Evolutionary conservation across 2,113 vertebrate species (phyloP).

Genomic region (Morone chrysops): DNA sequence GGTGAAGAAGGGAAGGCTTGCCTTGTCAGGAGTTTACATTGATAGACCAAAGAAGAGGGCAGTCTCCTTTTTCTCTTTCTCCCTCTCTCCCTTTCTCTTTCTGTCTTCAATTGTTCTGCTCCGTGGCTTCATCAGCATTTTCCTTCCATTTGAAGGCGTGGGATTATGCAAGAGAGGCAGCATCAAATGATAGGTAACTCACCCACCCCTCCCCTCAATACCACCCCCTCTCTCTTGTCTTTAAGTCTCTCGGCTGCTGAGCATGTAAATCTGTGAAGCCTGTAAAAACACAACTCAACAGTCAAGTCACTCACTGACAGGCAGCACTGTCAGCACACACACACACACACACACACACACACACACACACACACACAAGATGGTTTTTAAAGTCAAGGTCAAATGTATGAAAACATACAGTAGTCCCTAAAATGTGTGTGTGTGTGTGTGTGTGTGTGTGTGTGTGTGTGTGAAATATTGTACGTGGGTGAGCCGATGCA

Average conservation of each 20-base stretch:
- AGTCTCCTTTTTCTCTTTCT: slow-evolving; percentile 38
- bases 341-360: not conserved
- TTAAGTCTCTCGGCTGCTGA: slow-evolving; percentile 79
- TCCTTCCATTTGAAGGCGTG: slow-evolving; percentile 69
- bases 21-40: slow-evolving; percentile 81
- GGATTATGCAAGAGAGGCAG: slow-evolving; percentile 81
- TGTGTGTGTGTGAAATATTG: slow-evolving; percentile 13
- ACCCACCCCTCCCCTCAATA: slow-evolving; percentile 22
- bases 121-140: slow-evolving; percentile 76
- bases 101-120: slow-evolving; percentile 72
- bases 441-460: no score
- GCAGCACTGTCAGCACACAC: slow-evolving; percentile 70
- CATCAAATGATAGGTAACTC: slow-evolving; percentile 78
- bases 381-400: slow-evolving; percentile 67
- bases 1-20: slow-evolving; percentile 63
- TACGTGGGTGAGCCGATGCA: slow-evolving; percentile 42
- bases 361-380: slow-evolving; percentile 24
- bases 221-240: slow-evolving; percentile 69
- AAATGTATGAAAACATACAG: slow-evolving; percentile 43
- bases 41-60: slow-evolving; percentile 73
- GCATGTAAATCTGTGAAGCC: slow-evolving; percentile 72
- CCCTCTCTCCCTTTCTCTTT: slow-evolving; percentile 40
- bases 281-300: slow-evolving; percentile 72
- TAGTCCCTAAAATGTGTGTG: not conserved
- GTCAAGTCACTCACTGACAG: slow-evolving; percentile 65